A percentile compares a stretch with the other conserved stretches of the same genome.
These are phyloP conservation scores for Amazona guildingii DNA, from an alignment of 2,113 vertebrate species.

Conservation along the genomic window DNA sequence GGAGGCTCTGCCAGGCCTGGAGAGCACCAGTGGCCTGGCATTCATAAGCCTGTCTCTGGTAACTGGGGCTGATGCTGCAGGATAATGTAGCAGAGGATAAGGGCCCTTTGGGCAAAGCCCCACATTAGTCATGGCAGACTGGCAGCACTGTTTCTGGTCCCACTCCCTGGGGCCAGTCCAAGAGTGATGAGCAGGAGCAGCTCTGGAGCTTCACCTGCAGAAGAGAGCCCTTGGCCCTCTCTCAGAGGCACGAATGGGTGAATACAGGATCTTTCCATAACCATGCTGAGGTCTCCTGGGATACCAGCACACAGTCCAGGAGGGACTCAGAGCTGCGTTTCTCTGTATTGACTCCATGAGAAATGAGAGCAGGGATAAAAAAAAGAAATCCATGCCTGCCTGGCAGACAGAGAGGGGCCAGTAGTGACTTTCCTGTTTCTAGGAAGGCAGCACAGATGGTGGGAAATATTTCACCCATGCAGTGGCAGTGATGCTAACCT, in stretches of 20 bases:
- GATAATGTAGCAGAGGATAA: neutral
- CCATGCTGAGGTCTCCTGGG: rapidly evolving
- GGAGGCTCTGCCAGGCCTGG: neutral
- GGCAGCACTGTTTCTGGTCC: neutral
- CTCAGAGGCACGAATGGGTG: neutral
- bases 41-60: neutral
- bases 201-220: neutral
- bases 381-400: rapidly evolving
- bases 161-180: neutral
- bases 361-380: neutral
- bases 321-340: neutral
- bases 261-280: neutral
- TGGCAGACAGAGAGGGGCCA: neutral
- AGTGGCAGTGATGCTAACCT: neutral
- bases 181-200: neutral
- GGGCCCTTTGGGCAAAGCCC: neutral
- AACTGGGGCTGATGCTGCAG: neutral
- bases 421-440: slow-evolving; percentile 10
- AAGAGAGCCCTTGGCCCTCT: neutral
- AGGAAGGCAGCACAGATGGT: slow-evolving; percentile 10
- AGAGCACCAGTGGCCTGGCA: neutral
- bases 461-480: slow-evolving; percentile 3
- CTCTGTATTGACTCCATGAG: neutral
- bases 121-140: no score
- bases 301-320: neutral